Base-by-base conservation (phyloP, 2,113 vertebrate genomes). In the Phodopus roborovskii region DNA sequence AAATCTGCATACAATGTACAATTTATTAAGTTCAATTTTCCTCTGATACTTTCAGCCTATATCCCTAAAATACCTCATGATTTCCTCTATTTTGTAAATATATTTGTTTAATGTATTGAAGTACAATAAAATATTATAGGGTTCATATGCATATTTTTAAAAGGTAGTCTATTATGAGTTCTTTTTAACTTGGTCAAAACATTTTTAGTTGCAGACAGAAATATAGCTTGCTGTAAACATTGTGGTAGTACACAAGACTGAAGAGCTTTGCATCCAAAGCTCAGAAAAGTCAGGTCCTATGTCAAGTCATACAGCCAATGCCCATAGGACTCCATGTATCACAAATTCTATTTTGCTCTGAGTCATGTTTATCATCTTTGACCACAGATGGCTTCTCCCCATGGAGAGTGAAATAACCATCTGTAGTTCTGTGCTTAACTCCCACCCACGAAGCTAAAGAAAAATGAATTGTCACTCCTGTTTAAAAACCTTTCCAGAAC, bases 401-500 rank as follows among this genome's bases (percentile, higher is more conserved):
- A 50, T 73, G 11, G 50, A 66, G 30, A 74, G 39, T 0, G 0
- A 82, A n/a, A 45, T 16, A 85, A 58, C 73, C 82, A 87, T 56
- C 82, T 89, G 87, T 22, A 95, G 53, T 36, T 94, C 86, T n/a
- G 4, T 53, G 42, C 28, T 48, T 20, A 70, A 42, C 36, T 74
- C 26, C 39, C 71, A 66, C n/a, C 33, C 30, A 60, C 7, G 4
- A 95, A 71, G 60, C 45, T 58, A 77, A 75, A 45, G 78, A 89
- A 36, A 96, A 93, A 85, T n/a, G 22, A 15, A 60, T 77, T 74
- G 22, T 11, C 33, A 77, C 48, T 86, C 4, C 50, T 58, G 13
- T 22, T 94, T 85, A 50, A 92, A 93, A 86, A 45, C 33, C 20
- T 73, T 89, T 82, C 78, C 39, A 74, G 74, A 95, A 86, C 36